Evolutionary conservation across 2,797 vertebrate genomes (phyloP), one percentile per base, ranked within the genome.

Genomic region (Prionace glauca): DNA sequence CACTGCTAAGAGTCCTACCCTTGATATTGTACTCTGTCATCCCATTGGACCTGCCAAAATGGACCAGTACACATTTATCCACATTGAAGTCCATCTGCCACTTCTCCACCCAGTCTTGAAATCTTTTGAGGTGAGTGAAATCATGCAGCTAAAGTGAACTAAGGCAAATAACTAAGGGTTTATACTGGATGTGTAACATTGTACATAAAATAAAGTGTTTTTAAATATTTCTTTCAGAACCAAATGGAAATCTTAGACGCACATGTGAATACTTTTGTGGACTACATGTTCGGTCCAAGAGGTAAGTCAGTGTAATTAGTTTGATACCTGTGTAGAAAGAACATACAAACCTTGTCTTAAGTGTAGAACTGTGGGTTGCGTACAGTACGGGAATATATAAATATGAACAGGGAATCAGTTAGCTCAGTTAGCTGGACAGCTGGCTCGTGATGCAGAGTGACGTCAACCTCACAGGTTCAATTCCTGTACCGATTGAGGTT

Each of bases 231-330:
- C 92, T 97, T 98, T 96, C 96, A 98, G 98, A 98, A 98, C 96
- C 97, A 98, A 62, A 97, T 98, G 96, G 97, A 97, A 96, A 96
- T 97, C 96, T 97, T 98, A 96, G 98, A 98, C 96, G 96, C 0
- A 94, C 97, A 97, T 97, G 96, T 98, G 96, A 98, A 98, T 96
- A 97, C 32, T 0, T 98, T 98, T 97, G 97, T 98, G 97, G 98
- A 98, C 96, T 97, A 97, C 96, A 96, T 98, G 97, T 98, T 98
- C 97, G 98, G 98, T 96, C 97, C 97, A 96, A 97, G 98, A 97
- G 98, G 98, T 98, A 96, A 97, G 97, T 96, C 14, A 95, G 60
- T 36, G 32, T 45, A 41, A 50, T 81, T 87, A 50, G 62, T 12
- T 20, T 92, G n/a, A 67, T n/a, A 36, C 65, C 62, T 91, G 88